Conservation (phyloP, 2,888 invertebrate genomes). For the Reticulitermes lucifugus region DNA sequence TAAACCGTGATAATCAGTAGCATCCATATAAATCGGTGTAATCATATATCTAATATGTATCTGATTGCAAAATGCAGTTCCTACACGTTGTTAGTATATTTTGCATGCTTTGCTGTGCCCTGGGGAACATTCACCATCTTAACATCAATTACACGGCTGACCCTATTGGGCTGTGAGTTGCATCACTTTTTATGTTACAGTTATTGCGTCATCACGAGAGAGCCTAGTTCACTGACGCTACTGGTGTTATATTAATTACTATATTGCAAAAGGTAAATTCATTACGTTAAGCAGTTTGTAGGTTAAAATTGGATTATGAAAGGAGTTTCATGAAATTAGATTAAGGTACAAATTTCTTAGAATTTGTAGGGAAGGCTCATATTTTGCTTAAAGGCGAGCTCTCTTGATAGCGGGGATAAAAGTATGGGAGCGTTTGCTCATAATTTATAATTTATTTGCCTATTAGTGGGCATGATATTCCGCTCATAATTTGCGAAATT, state of each 20-base stretch:
- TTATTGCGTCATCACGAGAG: not conserved
- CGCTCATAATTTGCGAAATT: no score
- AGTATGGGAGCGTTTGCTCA: no score
- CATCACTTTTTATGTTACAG: not conserved
- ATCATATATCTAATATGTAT: no score
- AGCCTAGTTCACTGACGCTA: not conserved
- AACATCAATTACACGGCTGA: not conserved
- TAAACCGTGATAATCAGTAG: no score
- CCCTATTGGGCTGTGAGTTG: not conserved
- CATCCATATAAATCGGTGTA: no score
- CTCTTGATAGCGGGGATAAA: no score
- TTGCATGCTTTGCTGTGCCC: not conserved
- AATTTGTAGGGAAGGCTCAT: no score
- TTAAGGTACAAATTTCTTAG: not conserved
- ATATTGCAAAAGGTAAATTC: not conserved
- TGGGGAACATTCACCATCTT: not conserved
- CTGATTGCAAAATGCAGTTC: no score
- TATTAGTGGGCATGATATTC: no score
- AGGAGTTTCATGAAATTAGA: not conserved
- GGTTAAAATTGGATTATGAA: not conserved
- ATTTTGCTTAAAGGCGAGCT: no score
- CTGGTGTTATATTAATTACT: not conserved
- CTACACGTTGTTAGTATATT: not conserved
- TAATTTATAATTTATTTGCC: no score
- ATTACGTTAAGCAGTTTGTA: slow-evolving; percentile 1